A percentile compares a stretch with the other conserved stretches of the same genome.
These are phyloP conservation scores for Morelia viridis DNA, from an alignment of 2,797 vertebrate genomes.

Conservation along the genomic window DNA sequence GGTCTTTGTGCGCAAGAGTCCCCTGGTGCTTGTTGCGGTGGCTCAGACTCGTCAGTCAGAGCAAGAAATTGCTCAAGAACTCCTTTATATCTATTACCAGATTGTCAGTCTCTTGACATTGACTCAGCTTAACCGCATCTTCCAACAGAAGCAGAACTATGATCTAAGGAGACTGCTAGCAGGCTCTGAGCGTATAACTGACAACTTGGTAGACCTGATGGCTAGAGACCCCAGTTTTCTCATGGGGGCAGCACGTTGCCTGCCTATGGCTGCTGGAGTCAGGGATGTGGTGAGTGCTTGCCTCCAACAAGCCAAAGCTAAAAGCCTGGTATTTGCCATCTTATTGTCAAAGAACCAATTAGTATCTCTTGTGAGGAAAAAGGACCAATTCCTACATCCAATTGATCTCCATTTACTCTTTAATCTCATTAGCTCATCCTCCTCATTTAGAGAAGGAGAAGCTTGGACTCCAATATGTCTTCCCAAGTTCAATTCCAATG, in stretches of 20 bases:
- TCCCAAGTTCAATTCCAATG: slow-evolving; percentile 93
- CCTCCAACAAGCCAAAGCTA: slow-evolving; percentile 89
- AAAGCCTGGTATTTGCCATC: slow-evolving; percentile 93
- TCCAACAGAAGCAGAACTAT: slow-evolving; percentile 95
- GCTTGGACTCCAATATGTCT: slow-evolving; percentile 97
- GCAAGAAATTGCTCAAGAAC: slow-evolving; percentile 89
- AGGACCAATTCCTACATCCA: slow-evolving; percentile 94
- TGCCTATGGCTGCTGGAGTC: slow-evolving; percentile 82
- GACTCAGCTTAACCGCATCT: slow-evolving; percentile 94
- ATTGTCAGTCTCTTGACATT: slow-evolving; percentile 95
- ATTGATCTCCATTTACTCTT: slow-evolving; percentile 96
- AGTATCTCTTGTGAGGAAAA: slow-evolving; percentile 91
- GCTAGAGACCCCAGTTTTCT: slow-evolving; percentile 91
- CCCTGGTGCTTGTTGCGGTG: slow-evolving; percentile 93
- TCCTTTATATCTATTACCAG: slow-evolving; percentile 97
- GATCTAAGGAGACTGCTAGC: slow-evolving; percentile 92
- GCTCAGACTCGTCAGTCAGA: slow-evolving; percentile 88
- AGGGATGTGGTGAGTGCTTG: slow-evolving; percentile 85
- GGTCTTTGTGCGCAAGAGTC: slow-evolving; percentile 92
- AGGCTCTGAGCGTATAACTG: slow-evolving; percentile 93
- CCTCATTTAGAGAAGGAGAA: slow-evolving; percentile 93
- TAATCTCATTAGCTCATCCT: slow-evolving; percentile 93
- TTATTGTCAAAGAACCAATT: slow-evolving; percentile 88
- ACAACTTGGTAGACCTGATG: slow-evolving; percentile 89
- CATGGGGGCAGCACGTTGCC: slow-evolving; percentile 90